These are phyloP conservation scores for Blera fallax DNA, from an alignment of 2,888 invertebrate species.

Conservation along the genomic window DNA sequence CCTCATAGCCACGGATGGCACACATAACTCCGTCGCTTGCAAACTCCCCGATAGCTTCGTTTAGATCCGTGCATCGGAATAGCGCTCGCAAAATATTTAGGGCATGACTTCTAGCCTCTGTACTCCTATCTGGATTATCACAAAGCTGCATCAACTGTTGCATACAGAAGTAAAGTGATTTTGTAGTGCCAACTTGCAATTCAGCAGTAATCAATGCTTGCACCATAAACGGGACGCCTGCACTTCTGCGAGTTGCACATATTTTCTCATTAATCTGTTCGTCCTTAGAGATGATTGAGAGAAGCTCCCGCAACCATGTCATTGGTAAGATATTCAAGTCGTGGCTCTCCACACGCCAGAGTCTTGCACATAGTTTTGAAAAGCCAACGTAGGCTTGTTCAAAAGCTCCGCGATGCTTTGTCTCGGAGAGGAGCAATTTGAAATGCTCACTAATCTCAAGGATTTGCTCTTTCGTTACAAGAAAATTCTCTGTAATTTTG, in stretches of 20 bases:
- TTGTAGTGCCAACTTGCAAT: conserved; percentile 84
- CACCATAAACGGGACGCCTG: conserved; percentile 95
- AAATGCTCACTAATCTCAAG: conserved; percentile 86
- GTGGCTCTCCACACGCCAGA: conserved; percentile 82
- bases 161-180: conserved; percentile 85
- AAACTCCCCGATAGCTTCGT: conserved; percentile 87
- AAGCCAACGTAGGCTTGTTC: conserved; percentile 97
- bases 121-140: conserved; percentile 68
- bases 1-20: conserved; percentile 89
- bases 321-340: conserved; percentile 85
- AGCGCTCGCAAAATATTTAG: conserved; percentile 93
- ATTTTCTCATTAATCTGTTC: conserved; percentile 82
- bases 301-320: conserved; percentile 85
- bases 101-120: conserved; percentile 88
- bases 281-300: conserved; percentile 83
- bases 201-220: conserved; percentile 91
- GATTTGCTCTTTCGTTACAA: conserved; percentile 82
- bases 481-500: conserved; percentile 74
- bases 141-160: conserved; percentile 82
- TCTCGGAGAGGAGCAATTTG: conserved; percentile 86
- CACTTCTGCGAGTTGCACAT: conserved; percentile 94
- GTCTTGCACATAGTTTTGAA: conserved; percentile 86
- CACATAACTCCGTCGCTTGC: conserved; percentile 87
- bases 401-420: conserved; percentile 98
- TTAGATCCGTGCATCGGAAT: conserved; percentile 89